These are phyloP conservation scores for Lophotriccus pileatus DNA, from an alignment of 2,797 vertebrate species.

Conservation along the genomic window DNA sequence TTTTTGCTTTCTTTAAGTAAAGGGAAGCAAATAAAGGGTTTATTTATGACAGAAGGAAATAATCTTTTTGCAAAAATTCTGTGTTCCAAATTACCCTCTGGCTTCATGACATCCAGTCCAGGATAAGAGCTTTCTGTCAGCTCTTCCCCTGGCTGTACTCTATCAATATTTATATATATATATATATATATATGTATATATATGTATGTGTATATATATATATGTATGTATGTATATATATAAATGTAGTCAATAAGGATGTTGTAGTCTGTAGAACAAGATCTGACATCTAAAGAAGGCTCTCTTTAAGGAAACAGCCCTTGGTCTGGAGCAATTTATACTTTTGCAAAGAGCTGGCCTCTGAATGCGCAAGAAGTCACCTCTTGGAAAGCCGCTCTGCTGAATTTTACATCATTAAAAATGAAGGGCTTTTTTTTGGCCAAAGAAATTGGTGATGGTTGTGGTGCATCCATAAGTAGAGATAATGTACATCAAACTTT, in stretches of 20 bases:
- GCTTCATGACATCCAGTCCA: background rate
- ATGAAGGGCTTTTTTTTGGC: background rate
- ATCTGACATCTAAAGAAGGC: background rate
- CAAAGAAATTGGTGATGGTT: background rate
- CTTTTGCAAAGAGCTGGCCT: background rate
- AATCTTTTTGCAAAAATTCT: background rate
- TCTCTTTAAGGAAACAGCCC: background rate
- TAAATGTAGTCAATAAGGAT: background rate
- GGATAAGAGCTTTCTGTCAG: background rate
- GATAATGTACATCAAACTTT: background rate
- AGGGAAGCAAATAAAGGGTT: background rate
- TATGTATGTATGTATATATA: background rate
- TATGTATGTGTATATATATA: too few species aligned
- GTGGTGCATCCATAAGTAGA: background rate
- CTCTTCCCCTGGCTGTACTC: background rate
- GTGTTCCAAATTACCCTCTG: background rate
- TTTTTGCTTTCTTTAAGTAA: background rate
- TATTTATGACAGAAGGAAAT: background rate
- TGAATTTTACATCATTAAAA: background rate
- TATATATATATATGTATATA: background rate
- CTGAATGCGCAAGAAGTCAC: background rate
- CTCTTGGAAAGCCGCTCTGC: background rate
- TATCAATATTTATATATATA: too few species aligned
- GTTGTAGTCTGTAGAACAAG: background rate
- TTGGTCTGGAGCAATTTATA: background rate